Evolutionary conservation across 2,113 vertebrate species (phyloP), one percentile per base, ranked within the genome.

Genomic region (Sapajus apella): DNA sequence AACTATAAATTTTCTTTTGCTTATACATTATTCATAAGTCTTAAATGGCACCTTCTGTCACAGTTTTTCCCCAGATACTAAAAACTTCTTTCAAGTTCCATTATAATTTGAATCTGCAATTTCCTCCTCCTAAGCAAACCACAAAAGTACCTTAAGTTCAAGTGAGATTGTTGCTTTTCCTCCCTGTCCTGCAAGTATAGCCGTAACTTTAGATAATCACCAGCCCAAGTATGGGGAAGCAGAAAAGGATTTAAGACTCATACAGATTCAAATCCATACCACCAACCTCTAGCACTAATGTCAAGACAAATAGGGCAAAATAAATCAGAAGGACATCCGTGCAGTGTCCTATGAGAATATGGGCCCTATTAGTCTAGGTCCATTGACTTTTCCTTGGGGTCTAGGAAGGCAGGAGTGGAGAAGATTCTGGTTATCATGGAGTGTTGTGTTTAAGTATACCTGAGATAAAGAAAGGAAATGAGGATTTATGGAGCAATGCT

Each of bases 21-120:
- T 92, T 76, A 32, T 96, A 93, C 80, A 95, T 95, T 97, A 97
- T 96, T 97, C 95, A 94, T 94, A 95, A 85, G 37, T 97, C 93
- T 96, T 96, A 95, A 96, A 86, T 82, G 88, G 77, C 86, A 90
- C 88, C 81, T 85, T 92, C 97, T 97, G 95, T 96, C 95, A 96
- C 64, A 83, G 94, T 95, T 96, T 95, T 58, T 80, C 90, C 92
- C 37, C 80, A 93, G 90, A 97, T 25, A 85, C 70, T 87, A 92
- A 96, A 91, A 96, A 94, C 80, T 96, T 97, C 95, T 94, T 96
- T 87, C 79, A 87, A 92, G 87, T 96, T 96, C 79, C 87, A 87
- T 90, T 92, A 87, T 72, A 61, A 95, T 87, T 83, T 92, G 84
- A 96, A 93, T 93, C 76, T 81, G 30, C 83, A 92, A 87, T 96